These are phyloP conservation scores for Adelosebastes latens DNA, from an alignment of 2,797 vertebrate species.

Conservation along the genomic window DNA sequence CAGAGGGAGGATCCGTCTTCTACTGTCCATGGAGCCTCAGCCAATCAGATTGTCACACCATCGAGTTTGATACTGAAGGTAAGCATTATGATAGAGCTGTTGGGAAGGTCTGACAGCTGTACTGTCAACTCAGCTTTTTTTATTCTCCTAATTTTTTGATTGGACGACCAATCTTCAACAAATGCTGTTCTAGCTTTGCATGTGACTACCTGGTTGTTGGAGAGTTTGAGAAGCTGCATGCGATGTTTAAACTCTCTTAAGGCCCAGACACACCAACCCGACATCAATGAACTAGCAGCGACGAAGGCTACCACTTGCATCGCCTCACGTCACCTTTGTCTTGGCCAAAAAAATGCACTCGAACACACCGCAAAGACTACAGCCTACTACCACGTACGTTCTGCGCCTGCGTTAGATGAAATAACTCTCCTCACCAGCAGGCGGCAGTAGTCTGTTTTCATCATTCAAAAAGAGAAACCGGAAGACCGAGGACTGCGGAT, in stretches of 20 bases:
- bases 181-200: neutral
- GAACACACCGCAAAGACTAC: too few relatives aligned
- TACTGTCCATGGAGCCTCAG: conserved; percentile 89
- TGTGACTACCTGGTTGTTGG: neutral
- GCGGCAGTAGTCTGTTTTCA: too few relatives aligned
- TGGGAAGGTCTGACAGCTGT: neutral
- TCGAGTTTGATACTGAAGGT: conserved; percentile 90
- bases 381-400: too few relatives aligned
- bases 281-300: too few relatives aligned
- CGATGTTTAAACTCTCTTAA: neutral
- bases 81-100: conserved; percentile 39
- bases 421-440: too few relatives aligned
- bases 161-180: neutral
- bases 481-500: too few relatives aligned
- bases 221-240: neutral
- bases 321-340: too few relatives aligned
- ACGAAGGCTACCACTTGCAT: too few relatives aligned
- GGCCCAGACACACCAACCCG: too few relatives aligned
- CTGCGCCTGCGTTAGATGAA: too few relatives aligned
- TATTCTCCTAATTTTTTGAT: neutral
- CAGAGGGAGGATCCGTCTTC: conserved; percentile 90
- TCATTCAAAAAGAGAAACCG: too few relatives aligned
- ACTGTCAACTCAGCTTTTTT: neutral
- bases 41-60: conserved; percentile 74
- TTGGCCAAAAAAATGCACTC: too few relatives aligned